Conservation (phyloP, 2,113 vertebrate species). For the Ctenodactylus gundi region DNA sequence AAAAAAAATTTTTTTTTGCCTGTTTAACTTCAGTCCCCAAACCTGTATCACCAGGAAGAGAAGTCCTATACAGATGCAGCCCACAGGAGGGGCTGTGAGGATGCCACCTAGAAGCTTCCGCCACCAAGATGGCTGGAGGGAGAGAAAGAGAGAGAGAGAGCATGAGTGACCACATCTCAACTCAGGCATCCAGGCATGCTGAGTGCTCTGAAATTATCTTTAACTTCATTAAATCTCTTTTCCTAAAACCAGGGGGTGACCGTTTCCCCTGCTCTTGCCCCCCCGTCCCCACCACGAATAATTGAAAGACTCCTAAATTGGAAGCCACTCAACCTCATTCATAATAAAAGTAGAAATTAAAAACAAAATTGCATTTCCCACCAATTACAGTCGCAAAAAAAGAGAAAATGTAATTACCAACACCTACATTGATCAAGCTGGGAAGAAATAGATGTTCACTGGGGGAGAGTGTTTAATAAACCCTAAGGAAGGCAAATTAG, state of each 20-base stretch:
- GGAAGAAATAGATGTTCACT: neutral
- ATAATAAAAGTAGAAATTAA: neutral
- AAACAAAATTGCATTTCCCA: slow-evolving; percentile 5
- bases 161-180: neutral
- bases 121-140: fast-evolving
- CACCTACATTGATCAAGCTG: neutral
- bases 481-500: neutral
- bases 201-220: neutral
- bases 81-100: neutral
- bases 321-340: neutral
- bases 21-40: neutral
- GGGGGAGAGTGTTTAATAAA: neutral
- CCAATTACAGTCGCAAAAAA: neutral
- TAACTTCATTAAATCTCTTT: neutral
- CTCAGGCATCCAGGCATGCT: neutral
- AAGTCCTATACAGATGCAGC: neutral
- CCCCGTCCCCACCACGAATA: no score
- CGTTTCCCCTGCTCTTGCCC: neutral
- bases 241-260: neutral
- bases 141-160: neutral
- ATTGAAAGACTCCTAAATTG: neutral
- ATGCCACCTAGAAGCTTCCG: neutral
- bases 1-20: neutral
- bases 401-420: neutral
- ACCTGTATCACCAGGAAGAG: neutral